Conservation (phyloP, 2,888 invertebrate genomes). For the Abscondita cerata region DNA sequence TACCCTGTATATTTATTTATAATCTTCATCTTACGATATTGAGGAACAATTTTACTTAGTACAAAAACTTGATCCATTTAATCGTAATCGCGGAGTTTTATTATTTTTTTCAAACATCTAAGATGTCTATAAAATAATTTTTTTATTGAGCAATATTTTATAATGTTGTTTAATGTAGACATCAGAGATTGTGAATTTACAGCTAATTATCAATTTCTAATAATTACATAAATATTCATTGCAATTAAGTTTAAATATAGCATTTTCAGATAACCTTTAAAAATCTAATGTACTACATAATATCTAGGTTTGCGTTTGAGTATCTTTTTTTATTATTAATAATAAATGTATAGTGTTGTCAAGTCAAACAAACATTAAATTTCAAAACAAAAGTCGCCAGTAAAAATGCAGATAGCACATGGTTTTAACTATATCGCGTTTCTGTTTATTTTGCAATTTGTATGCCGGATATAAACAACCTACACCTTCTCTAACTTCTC, state of each 20-base stretch:
- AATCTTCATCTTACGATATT: too few species aligned
- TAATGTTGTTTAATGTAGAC: background rate
- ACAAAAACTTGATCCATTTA: too few species aligned
- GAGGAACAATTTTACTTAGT: too few species aligned
- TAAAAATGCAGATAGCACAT: background rate
- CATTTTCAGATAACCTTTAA: conserved; percentile 1
- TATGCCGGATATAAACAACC: conserved; percentile 18
- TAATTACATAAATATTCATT: background rate
- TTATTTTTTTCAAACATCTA: too few species aligned
- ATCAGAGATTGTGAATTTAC: background rate
- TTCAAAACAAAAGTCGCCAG: background rate
- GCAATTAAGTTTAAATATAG: conserved; percentile 2
- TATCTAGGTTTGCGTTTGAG: conserved; percentile 7
- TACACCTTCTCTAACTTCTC: too few species aligned
- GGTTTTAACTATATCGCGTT: conserved; percentile 11
- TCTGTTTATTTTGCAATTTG: conserved; percentile 15
- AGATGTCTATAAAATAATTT: too few species aligned
- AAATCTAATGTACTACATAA: conserved; percentile 1
- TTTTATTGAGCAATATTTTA: too few species aligned
- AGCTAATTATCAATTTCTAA: background rate
- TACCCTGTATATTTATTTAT: too few species aligned
- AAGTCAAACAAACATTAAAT: background rate
- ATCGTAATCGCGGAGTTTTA: too few species aligned
- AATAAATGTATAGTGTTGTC: background rate
- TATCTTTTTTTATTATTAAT: background rate